These are phyloP conservation scores for Aurelia sp. DNA, from an alignment of 30 jellyfish, hydroid and myxozoan genomes.

Conservation along the genomic window DNA sequence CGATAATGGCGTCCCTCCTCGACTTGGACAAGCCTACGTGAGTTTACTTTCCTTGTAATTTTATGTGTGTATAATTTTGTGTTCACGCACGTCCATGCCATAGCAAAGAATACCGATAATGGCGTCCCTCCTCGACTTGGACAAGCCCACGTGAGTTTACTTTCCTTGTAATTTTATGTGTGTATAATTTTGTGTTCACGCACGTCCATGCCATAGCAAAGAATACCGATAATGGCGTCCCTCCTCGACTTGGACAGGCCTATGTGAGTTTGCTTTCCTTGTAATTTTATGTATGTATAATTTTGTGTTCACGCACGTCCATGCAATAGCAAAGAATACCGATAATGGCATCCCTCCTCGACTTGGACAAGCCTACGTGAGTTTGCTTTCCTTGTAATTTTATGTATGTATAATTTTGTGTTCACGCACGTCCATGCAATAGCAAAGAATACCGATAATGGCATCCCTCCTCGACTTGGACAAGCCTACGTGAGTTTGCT, in stretches of 20 bases:
- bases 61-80: not conserved
- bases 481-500: slow-evolving; percentile 65
- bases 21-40: slow-evolving; percentile 82
- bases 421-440: too few relatives aligned
- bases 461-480: slow-evolving; percentile 83
- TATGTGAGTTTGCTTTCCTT: slow-evolving; percentile 29
- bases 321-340: too few relatives aligned
- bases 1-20: slow-evolving; percentile 89
- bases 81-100: too few relatives aligned
- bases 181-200: too few relatives aligned
- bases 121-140: slow-evolving; percentile 89
- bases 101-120: too few relatives aligned
- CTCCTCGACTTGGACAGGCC: slow-evolving; percentile 87
- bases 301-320: too few relatives aligned
- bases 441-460: too few relatives aligned
- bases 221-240: slow-evolving; percentile 89
- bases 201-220: too few relatives aligned
- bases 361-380: slow-evolving; percentile 80
- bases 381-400: not conserved
- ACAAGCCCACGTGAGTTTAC: slow-evolving; percentile 64
- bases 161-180: not conserved
- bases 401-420: not conserved
- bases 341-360: slow-evolving; percentile 90
- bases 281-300: not conserved
- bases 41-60: not conserved